Base-by-base conservation (phyloP, 2,888 invertebrate genomes). In the Polylopha cassiicola region DNA sequence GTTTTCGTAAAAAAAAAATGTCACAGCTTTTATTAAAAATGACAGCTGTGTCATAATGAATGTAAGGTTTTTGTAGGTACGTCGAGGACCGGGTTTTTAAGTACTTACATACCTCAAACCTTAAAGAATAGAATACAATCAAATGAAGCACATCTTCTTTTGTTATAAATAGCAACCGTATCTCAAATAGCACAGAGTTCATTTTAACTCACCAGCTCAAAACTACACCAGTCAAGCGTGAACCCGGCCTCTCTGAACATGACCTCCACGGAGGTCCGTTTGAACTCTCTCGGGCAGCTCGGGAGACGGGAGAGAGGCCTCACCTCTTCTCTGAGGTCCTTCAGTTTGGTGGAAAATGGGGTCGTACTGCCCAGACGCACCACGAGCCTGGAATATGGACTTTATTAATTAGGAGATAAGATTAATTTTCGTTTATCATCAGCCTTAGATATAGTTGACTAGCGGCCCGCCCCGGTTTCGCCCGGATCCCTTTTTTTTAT, bases 171-270 rank as follows among this genome's bases (percentile, higher is more conserved):
- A n/a, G n/a, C n/a, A n/a, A n/a, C n/a, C n/a, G n/a, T n/a, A n/a
- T n/a, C n/a, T n/a, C n/a, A n/a, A n/a, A n/a, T n/a, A n/a, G n/a
- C n/a, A 17, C n/a, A 24, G 8, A 3, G 3, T 22, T 4, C 6
- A 10, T 10, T 6, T 11, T 14, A 7, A 36, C 87, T 76, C 63
- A 95, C 93, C 87, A 96, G 81, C 72, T 91, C 89, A 68, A 96
- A 96, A 33, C 91, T 91, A 61, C 96, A 97, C 96, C 96, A 97
- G 68, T 97, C 96, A 8, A 96, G 73, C 17, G 91, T 89, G 57
- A 95, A 91, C 0, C 91, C 91, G 4, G 91, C 91, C 44, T 92
- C 91, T 47, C 95, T 87, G 69, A 97, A 96, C 42, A 91, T 87
- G 53, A 92, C 87, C 66, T 97, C 95, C 0, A 94, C 94, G 0